A percentile compares a stretch with the other conserved stretches of the same genome.
Conservation (phyloP, 2,888 invertebrate genomes). For the Lacanobia oleracea region DNA sequence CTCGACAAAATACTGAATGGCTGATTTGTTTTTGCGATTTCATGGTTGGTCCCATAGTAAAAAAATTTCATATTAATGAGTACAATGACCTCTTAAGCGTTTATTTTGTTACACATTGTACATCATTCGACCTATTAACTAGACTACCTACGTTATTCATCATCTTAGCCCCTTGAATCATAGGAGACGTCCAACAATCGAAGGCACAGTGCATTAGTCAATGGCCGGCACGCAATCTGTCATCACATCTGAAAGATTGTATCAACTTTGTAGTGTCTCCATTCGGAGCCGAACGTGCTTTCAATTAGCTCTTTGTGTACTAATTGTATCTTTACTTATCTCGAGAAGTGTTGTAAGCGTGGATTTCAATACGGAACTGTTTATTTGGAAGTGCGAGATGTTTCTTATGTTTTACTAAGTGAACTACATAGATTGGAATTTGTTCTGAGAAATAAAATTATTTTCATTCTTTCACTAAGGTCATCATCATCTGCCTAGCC, state of each 20-base stretch:
- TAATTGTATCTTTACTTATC: slow-evolving; percentile 27
- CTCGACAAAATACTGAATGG: too few species aligned
- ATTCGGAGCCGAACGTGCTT: slow-evolving; percentile 9
- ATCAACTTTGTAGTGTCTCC: slow-evolving; percentile 8
- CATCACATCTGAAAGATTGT: slow-evolving; percentile 14
- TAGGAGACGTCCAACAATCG: neutral
- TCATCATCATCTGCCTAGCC: too few species aligned
- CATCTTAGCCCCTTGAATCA: neutral
- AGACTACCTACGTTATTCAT: slow-evolving; percentile 4
- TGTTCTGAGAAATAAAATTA: neutral
- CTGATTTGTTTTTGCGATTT: too few species aligned
- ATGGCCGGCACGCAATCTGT: slow-evolving; percentile 5
- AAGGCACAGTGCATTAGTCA: slow-evolving; percentile 20
- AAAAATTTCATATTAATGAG: too few species aligned
- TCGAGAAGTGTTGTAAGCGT: neutral
- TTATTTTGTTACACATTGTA: too few species aligned
- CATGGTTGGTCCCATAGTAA: too few species aligned
- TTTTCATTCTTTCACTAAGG: too few species aligned
- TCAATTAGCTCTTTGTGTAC: slow-evolving; percentile 31
- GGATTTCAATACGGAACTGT: neutral
- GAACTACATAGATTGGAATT: neutral
- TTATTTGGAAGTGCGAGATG: slow-evolving; percentile 6
- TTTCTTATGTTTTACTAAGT: neutral
- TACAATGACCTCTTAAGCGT: too few species aligned
- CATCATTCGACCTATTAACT: neutral